phyloP scores from a whole-genome alignment of 1,140 invertebrate genomes.

The Dinothrombium tinctorium region DNA sequence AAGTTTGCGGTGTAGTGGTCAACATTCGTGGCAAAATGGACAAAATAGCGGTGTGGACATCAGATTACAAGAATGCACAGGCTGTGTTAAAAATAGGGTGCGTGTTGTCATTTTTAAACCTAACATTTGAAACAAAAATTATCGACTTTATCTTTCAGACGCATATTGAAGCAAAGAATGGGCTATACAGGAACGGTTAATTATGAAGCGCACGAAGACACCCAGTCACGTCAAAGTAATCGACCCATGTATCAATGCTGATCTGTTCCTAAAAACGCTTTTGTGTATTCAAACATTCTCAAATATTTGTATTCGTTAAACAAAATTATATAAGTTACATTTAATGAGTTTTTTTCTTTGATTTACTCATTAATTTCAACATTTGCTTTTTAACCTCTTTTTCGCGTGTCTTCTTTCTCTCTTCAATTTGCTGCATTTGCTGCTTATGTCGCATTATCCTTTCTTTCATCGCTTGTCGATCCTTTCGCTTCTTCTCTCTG shows the following conservation, averaged over 20 bases:
- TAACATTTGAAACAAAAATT: not conserved
- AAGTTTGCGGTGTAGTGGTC: slow-evolving; percentile 12
- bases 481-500: slow-evolving; percentile 28
- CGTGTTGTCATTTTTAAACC: not conserved
- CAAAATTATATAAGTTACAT: too few species aligned
- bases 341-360: slow-evolving; percentile 19
- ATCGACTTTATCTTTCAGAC: slow-evolving; percentile 3
- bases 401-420: slow-evolving; percentile 39
- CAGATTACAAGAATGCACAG: slow-evolving; percentile 2
- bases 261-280: too few species aligned
- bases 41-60: slow-evolving; percentile 11
- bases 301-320: too few species aligned
- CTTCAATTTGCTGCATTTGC: slow-evolving; percentile 34
- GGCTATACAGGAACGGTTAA: not conserved
- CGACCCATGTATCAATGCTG: too few species aligned
- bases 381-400: slow-evolving; percentile 59
- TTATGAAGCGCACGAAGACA: slow-evolving; percentile 9
- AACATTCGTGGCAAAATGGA: slow-evolving; percentile 4
- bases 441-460: slow-evolving; percentile 38
- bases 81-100: slow-evolving; percentile 10
- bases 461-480: slow-evolving; percentile 32
- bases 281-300: too few species aligned
- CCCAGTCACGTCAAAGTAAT: too few species aligned
- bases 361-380: slow-evolving; percentile 47
- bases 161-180: slow-evolving; percentile 5